These are phyloP conservation scores for Ophion ellenae DNA, from an alignment of 2,888 invertebrate genomes.

Conservation along the genomic window DNA sequence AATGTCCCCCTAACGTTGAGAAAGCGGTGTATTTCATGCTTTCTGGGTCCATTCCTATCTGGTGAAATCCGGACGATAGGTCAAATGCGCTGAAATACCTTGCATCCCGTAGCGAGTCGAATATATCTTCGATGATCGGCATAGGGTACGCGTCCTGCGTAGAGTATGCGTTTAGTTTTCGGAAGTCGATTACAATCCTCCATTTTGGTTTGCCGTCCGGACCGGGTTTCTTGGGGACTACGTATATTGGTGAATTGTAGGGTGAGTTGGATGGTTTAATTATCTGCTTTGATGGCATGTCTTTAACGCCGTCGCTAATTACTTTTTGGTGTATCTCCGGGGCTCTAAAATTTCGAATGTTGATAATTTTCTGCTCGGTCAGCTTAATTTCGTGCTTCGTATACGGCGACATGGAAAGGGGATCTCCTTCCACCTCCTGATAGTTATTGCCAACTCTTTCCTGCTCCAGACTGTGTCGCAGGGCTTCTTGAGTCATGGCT, in stretches of 20 bases:
- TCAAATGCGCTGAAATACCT: conserved; percentile 71
- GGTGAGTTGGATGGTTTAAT: conserved; percentile 24
- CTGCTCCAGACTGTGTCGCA: conserved; percentile 4
- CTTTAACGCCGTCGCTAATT: conserved; percentile 10
- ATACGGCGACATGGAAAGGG: too few species aligned
- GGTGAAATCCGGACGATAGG: conserved; percentile 70
- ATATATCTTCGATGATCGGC: conserved; percentile 59
- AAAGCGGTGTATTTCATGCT: conserved; percentile 48
- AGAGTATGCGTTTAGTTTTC: conserved; percentile 27
- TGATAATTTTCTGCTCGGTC: conserved; percentile 30
- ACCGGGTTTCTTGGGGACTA: conserved; percentile 50
- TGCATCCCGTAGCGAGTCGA: conserved; percentile 67
- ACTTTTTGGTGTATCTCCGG: conserved; percentile 25
- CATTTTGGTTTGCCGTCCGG: conserved; percentile 39
- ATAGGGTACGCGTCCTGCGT: conserved; percentile 36
- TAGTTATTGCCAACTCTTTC: not conserved
- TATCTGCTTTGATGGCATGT: conserved; percentile 34
- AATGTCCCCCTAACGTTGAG: conserved; percentile 47
- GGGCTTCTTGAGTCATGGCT: conserved; percentile 39
- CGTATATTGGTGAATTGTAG: conserved; percentile 33
- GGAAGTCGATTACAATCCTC: conserved; percentile 40
- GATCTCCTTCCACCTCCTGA: too few species aligned
- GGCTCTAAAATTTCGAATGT: conserved; percentile 28
- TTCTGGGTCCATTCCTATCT: conserved; percentile 63
- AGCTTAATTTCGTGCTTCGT: conserved; percentile 36